Conservation (phyloP, 1,140 invertebrate genomes). For the Camponotus pennsylvanicus region DNA sequence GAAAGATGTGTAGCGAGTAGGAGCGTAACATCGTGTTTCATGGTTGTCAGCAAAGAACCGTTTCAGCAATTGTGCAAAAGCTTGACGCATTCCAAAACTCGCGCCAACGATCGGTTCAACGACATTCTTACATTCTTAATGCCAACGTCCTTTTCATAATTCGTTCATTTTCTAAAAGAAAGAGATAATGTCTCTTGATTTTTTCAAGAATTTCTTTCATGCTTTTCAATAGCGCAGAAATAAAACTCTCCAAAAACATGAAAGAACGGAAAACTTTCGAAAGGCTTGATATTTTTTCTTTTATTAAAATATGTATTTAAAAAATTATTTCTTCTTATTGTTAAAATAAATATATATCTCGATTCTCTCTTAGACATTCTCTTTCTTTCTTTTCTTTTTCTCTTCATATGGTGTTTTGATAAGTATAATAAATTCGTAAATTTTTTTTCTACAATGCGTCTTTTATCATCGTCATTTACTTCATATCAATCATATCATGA, state of each 20-base stretch:
- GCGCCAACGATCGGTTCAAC: not conserved
- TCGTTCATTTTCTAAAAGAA: constrained; percentile 24
- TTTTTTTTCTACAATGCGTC: too few relatives aligned
- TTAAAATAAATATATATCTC: not conserved
- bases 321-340: not conserved
- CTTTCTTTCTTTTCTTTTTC: not conserved
- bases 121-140: not conserved
- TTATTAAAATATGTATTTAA: not conserved
- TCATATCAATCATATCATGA: too few relatives aligned
- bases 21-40: constrained; percentile 40
- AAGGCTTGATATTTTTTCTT: too few relatives aligned
- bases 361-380: not conserved
- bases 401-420: too few relatives aligned
- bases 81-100: constrained; percentile 68
- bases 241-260: not conserved
- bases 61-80: constrained; percentile 66
- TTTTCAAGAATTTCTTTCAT: not conserved
- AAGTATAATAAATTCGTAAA: too few relatives aligned
- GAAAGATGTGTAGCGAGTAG: not conserved
- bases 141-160: not conserved
- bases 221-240: not conserved
- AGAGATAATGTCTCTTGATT: not conserved
- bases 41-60: constrained; percentile 62
- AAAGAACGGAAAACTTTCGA: not conserved
- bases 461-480: too few relatives aligned